phyloP scores from a whole-genome alignment of 2,888 invertebrate genomes.

The Autographa pulchrina region DNA sequence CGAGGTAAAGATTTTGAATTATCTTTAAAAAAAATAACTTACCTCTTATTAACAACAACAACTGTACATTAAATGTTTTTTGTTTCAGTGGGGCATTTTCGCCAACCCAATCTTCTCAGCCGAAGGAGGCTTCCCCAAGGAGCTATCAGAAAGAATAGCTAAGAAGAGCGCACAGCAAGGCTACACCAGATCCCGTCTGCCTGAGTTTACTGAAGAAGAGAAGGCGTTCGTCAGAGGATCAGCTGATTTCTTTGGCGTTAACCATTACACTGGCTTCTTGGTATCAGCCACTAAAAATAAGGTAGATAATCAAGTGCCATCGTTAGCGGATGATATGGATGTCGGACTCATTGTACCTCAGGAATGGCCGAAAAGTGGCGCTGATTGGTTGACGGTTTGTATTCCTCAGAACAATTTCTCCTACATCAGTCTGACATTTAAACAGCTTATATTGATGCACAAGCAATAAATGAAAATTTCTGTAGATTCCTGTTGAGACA shows the following conservation, averaged over 20 bases:
- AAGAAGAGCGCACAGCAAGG: slow-evolving; percentile 80
- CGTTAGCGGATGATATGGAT: slow-evolving; percentile 66
- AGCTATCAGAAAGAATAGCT: slow-evolving; percentile 80
- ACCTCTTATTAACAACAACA: too few relatives aligned
- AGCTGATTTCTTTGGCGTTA: slow-evolving; percentile 87
- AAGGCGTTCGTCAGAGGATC: slow-evolving; percentile 67
- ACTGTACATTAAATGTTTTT: not conserved
- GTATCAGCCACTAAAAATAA: slow-evolving; percentile 66
- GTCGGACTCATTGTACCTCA: slow-evolving; percentile 53
- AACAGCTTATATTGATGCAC: too few relatives aligned
- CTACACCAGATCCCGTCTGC: slow-evolving; percentile 77
- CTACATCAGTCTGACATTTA: too few relatives aligned
- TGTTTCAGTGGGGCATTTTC: slow-evolving; percentile 80
- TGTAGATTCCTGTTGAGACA: too few relatives aligned
- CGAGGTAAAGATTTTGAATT: slow-evolving; percentile 27
- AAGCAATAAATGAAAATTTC: too few relatives aligned
- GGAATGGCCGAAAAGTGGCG: slow-evolving; percentile 71
- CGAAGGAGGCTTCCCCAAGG: slow-evolving; percentile 87
- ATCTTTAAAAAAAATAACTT: not conserved
- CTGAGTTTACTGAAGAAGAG: slow-evolving; percentile 80
- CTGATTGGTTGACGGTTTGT: slow-evolving; percentile 71
- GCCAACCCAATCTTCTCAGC: slow-evolving; percentile 84
- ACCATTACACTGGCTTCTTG: slow-evolving; percentile 90
- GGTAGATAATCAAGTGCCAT: slow-evolving; percentile 60
- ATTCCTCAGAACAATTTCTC: too few relatives aligned